Percentiles rank a stretch among this genome's conserved stretches.
Conservation (phyloP, 1,140 invertebrate genomes). For the Eubasilissa regina region DNA sequence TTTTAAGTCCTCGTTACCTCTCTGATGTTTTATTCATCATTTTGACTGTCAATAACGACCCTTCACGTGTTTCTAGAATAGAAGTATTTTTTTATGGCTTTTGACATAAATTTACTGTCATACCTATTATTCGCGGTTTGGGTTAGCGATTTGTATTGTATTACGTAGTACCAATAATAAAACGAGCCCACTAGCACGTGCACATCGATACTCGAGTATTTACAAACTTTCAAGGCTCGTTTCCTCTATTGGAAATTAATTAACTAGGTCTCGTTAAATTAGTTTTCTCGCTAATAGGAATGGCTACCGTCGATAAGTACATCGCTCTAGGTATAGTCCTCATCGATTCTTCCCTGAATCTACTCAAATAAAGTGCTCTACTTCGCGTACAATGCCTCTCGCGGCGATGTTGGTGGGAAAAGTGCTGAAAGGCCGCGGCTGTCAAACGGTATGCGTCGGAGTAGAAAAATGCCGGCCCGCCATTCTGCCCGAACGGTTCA, state of each 20-base stretch:
- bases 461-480: constrained; percentile 1
- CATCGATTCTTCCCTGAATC: not conserved
- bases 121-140: not conserved
- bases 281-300: not conserved
- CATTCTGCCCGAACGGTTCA: not conserved
- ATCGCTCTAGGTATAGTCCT: constrained; percentile 9
- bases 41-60: too few relatives aligned
- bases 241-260: constrained; percentile 11
- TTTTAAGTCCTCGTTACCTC: too few relatives aligned
- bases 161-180: not conserved
- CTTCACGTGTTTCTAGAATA: too few relatives aligned
- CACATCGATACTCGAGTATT: not conserved
- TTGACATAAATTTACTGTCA: not conserved
- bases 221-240: not conserved
- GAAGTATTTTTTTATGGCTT: too few relatives aligned
- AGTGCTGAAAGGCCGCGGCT: not conserved
- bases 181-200: not conserved
- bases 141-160: not conserved
- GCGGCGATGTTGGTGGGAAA: not conserved
- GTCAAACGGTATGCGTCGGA: not conserved
- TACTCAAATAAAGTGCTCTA: constrained; percentile 32
- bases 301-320: not conserved
- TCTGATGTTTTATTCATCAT: too few relatives aligned
- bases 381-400: constrained; percentile 29
- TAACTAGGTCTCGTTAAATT: constrained; percentile 22